phyloP scores from a whole-genome alignment of 2,797 vertebrate species.

The Pitangus sulphuratus region DNA sequence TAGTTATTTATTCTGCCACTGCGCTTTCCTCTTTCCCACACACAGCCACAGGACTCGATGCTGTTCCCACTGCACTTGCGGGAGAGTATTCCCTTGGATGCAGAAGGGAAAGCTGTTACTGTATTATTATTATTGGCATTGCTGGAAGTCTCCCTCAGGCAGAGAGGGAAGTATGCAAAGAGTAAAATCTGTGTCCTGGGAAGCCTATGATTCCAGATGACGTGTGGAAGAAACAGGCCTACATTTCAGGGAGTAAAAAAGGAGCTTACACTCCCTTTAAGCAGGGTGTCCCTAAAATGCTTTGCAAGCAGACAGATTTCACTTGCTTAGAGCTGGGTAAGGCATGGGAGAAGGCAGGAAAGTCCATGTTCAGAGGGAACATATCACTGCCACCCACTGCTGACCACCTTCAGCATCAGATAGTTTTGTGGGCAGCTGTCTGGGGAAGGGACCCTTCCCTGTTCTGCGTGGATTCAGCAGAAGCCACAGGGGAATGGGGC shows the following conservation, averaged over 20 bases:
- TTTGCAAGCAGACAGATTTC: background rate
- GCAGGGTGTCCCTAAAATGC: background rate
- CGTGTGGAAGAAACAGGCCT: background rate
- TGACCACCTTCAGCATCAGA: background rate
- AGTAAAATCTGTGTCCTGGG: background rate
- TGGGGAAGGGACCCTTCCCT: background rate
- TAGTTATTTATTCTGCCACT: constrained; percentile 46
- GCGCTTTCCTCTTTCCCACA: constrained; percentile 53
- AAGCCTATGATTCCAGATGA: rapidly evolving
- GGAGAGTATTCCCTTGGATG: background rate
- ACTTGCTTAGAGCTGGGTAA: background rate
- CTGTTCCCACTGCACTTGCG: background rate
- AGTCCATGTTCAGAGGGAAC: background rate
- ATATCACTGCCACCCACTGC: background rate
- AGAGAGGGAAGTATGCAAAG: background rate
- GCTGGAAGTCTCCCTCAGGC: background rate
- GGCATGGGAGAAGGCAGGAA: background rate
- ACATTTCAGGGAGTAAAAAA: background rate
- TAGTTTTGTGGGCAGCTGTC: rapidly evolving
- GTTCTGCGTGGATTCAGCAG: rapidly evolving
- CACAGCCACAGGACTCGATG: background rate
- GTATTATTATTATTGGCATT: constrained; percentile 10
- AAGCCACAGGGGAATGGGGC: background rate
- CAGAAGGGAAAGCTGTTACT: background rate
- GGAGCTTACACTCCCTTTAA: background rate